These are phyloP conservation scores for Phymorhynchus buccinoides DNA, from an alignment of 1,140 invertebrate genomes.

Conservation along the genomic window DNA sequence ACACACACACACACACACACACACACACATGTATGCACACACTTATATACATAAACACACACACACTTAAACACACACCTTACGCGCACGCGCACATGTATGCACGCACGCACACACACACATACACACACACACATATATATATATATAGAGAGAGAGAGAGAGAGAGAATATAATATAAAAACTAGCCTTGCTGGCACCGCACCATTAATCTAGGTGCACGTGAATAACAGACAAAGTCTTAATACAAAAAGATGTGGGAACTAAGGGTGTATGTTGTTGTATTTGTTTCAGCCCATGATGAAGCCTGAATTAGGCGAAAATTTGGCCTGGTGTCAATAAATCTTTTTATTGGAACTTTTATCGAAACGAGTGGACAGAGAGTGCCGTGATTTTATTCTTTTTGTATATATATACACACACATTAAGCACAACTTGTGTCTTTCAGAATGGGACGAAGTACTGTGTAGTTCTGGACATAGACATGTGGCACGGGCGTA, in stretches of 20 bases:
- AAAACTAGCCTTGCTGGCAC: no score
- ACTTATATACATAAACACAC: neutral
- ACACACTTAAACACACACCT: neutral
- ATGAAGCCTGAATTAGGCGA: no score
- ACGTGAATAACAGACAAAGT: no score
- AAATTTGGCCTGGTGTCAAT: no score
- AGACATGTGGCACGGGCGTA: constrained; percentile 78
- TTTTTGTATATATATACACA: neutral
- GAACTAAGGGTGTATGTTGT: no score
- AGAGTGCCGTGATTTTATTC: no score
- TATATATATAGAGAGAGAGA: neutral
- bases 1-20: constrained; percentile 19
- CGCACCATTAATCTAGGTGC: no score
- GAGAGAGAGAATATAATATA: no score
- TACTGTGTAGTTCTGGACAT: constrained; percentile 82
- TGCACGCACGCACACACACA: neutral
- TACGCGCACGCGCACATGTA: neutral
- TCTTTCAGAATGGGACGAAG: constrained; percentile 77
- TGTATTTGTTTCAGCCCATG: no score
- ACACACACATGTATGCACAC: constrained; percentile 14
- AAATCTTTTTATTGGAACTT: no score
- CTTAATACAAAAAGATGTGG: no score
- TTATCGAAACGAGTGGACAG: no score
- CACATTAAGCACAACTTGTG: neutral
- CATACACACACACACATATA: neutral